Conservation (phyloP, 1,140 invertebrate species). For the Drosophila yakuba region DNA sequence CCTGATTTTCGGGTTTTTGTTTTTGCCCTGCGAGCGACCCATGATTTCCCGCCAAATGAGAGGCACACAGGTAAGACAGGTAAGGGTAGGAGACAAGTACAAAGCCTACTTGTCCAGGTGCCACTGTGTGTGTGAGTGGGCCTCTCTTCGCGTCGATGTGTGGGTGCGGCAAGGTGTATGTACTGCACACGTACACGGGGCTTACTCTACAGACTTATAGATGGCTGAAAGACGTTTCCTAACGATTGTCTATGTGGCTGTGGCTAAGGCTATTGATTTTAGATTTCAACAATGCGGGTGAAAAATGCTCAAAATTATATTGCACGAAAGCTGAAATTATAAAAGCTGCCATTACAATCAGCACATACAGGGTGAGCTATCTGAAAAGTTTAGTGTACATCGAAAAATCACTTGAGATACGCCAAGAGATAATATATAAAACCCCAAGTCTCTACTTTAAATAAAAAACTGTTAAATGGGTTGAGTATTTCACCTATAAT, state of each 20-base stretch:
- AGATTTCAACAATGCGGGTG: conserved; percentile 80
- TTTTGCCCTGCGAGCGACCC: conserved; percentile 56
- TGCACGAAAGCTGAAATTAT: conserved; percentile 69
- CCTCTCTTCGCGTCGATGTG: conserved; percentile 20
- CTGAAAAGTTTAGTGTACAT: background rate
- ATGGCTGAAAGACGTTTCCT: conserved; percentile 66
- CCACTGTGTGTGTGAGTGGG: conserved; percentile 16
- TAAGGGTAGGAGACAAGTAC: conserved; percentile 66
- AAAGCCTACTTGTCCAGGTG: conserved; percentile 38
- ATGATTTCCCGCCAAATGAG: conserved; percentile 82
- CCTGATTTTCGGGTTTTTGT: conserved; percentile 82
- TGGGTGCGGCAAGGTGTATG: conserved; percentile 56
- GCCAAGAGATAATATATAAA: no score
- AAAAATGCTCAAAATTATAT: conserved; percentile 80
- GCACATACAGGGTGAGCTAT: conserved; percentile 51
- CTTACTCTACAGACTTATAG: background rate
- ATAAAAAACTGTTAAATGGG: no score
- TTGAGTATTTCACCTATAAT: no score
- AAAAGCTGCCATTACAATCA: conserved; percentile 49
- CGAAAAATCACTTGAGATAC: no score
- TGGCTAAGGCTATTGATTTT: conserved; percentile 71
- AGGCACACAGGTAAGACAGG: conserved; percentile 60
- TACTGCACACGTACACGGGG: background rate
- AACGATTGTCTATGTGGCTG: conserved; percentile 57
- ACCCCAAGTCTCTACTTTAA: no score